Evolutionary conservation across 1,140 invertebrate species (phyloP), one percentile per base, ranked within the genome.

Genomic region (Sitobion miscanthi): DNA sequence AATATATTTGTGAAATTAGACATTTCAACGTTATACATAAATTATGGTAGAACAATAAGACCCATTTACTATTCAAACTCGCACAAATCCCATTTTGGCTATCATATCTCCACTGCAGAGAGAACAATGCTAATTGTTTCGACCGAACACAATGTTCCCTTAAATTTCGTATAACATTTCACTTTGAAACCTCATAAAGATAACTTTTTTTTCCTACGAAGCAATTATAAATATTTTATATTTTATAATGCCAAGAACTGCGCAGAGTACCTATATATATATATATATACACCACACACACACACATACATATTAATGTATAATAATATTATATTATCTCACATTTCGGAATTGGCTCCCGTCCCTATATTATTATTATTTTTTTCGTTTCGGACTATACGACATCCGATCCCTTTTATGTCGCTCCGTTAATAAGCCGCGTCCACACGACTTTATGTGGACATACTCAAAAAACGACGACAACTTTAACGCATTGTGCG

Each of bases 61-160:
- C 25, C 47, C 86, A n/a, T 87, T 87, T 49, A n/a, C 47, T 49
- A 87, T 52, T 87, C 47, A 87, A 87, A 87, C 86, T 87, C 86
- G 30, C 47, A 87, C 86, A 87, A 49, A 87, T 87, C 86, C 86
- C 49, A 87, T 87, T 87, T 87, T 87, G 30, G 86, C 86, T 49
- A 49, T 87, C 86, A 49, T 87, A 87, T 87, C 47, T 49, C 47
- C 86, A n/a, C 38, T 17, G n/a, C n/a, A 14, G 45, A 47, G 47
- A 87, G 86, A 87, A 87, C 86, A 87, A 87, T 52, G 47, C 86
- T 87, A 87, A 87, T 87, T 87, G 86, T 87, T 87, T 87, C 47
- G 86, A 52, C 86, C 86, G 6, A 87, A 87, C 86, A 87, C 45
- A 87, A 87, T 87, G 47, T 87, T 87, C 86, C 86, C 47, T 87